Percentiles rank a stretch among this genome's conserved stretches.
These are phyloP conservation scores for Darevskia mixta DNA, from an alignment of 2,797 vertebrate genomes.

Conservation along the genomic window DNA sequence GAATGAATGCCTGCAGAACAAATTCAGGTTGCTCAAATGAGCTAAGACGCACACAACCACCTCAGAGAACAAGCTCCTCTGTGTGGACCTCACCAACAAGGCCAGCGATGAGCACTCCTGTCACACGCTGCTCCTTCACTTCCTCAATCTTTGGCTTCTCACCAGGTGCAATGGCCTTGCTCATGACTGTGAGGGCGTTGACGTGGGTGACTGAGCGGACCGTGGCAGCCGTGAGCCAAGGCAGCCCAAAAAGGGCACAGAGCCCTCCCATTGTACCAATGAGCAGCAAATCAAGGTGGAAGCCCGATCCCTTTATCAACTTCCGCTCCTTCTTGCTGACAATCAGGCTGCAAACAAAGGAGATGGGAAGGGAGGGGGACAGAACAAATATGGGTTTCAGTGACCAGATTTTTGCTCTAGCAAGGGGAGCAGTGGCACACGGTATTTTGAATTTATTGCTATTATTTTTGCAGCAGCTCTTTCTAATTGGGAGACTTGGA, in stretches of 20 bases:
- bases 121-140: constrained; percentile 91
- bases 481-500: not conserved
- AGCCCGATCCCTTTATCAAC: constrained; percentile 94
- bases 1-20: not conserved
- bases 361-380: not conserved
- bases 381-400: not conserved
- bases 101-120: constrained; percentile 89
- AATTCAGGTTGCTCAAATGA: not conserved
- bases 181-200: constrained; percentile 97
- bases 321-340: constrained; percentile 96
- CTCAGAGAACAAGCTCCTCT: not conserved
- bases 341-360: constrained; percentile 84
- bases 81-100: constrained; percentile 88
- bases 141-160: constrained; percentile 90
- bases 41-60: not conserved
- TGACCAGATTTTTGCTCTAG: not conserved
- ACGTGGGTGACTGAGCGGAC: constrained; percentile 97
- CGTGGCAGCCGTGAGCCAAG: constrained; percentile 96
- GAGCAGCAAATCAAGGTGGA: constrained; percentile 95
- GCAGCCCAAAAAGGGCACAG: constrained; percentile 94
- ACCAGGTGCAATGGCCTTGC: constrained; percentile 94
- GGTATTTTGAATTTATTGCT: not conserved
- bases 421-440: not conserved
- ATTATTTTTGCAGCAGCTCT: not conserved
- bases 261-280: constrained; percentile 93